Evolutionary conservation across 2,113 vertebrate genomes (phyloP).

Genomic region (Silurus asotus): DNA sequence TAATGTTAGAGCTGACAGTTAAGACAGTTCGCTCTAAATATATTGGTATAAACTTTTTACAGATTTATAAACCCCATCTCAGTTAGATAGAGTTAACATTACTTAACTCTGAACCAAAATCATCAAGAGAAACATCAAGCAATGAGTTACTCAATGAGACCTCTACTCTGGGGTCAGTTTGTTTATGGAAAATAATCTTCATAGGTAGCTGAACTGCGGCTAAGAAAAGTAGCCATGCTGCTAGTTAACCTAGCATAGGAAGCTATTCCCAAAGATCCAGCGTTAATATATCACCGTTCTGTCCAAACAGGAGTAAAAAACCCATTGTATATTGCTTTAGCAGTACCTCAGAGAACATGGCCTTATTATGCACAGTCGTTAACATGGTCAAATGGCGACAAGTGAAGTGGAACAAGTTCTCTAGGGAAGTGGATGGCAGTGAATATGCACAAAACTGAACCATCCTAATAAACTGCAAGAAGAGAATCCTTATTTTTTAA

Average conservation of each 20-base stretch:
- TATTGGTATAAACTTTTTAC: neutral
- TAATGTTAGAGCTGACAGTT: neutral
- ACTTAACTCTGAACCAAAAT: neutral
- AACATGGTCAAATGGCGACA: neutral
- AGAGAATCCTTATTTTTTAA: neutral
- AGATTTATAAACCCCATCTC: neutral
- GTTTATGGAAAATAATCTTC: neutral
- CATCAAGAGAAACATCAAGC: neutral
- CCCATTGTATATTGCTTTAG: neutral
- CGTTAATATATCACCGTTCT: neutral
- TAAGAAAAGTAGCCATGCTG: neutral
- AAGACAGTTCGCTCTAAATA: neutral
- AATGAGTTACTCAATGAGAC: neutral
- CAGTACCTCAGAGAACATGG: neutral
- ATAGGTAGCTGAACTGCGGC: neutral
- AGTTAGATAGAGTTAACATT: neutral
- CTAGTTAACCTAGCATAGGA: neutral
- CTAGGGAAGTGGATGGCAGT: neutral
- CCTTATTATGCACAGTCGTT: slow-evolving; percentile 13
- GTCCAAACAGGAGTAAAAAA: neutral
- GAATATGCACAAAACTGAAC: neutral
- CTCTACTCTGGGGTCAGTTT: neutral
- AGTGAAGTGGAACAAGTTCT: slow-evolving; percentile 21
- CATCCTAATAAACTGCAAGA: neutral
- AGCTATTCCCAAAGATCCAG: neutral